phyloP scores from a whole-genome alignment of 2,888 invertebrate genomes.

The Philaethria dido region DNA sequence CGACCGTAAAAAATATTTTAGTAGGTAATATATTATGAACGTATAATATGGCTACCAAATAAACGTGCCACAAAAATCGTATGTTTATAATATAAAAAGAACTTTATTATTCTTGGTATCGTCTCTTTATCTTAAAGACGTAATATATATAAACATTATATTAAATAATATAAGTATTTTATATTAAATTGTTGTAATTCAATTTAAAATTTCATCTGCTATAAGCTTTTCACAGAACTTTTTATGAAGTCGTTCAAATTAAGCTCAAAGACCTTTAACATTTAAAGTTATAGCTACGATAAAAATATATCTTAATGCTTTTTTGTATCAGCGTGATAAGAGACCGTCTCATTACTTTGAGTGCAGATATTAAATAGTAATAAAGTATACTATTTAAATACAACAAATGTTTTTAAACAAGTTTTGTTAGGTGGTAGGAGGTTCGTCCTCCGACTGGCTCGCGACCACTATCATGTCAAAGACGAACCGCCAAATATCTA shows the following conservation, averaged over 20 bases:
- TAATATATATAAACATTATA: not conserved
- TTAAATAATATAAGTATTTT: not conserved
- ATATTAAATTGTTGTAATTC: not conserved
- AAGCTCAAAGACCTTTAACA: constrained; percentile 8
- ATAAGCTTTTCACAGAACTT: not conserved
- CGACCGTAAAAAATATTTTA: not conserved
- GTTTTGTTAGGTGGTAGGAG: too few species aligned
- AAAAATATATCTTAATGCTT: constrained; percentile 42
- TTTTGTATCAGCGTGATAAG: constrained; percentile 38
- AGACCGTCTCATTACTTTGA: constrained; percentile 42
- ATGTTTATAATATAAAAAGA: not conserved
- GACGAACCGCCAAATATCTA: too few species aligned
- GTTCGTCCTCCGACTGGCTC: too few species aligned
- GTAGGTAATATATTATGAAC: constrained; percentile 7
- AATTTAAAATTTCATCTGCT: not conserved
- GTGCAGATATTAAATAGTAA: constrained; percentile 37
- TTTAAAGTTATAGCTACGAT: constrained; percentile 9
- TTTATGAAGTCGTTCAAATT: constrained; percentile 3
- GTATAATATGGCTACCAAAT: constrained; percentile 3
- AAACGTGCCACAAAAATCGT: not conserved
- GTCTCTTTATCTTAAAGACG: not conserved
- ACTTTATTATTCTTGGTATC: not conserved
- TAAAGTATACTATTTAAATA: constrained; percentile 37
- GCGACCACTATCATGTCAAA: too few species aligned
- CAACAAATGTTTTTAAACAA: constrained; percentile 4